phyloP scores from a whole-genome alignment of 2,888 invertebrate genomes.

The Cheilosia scutellata region DNA sequence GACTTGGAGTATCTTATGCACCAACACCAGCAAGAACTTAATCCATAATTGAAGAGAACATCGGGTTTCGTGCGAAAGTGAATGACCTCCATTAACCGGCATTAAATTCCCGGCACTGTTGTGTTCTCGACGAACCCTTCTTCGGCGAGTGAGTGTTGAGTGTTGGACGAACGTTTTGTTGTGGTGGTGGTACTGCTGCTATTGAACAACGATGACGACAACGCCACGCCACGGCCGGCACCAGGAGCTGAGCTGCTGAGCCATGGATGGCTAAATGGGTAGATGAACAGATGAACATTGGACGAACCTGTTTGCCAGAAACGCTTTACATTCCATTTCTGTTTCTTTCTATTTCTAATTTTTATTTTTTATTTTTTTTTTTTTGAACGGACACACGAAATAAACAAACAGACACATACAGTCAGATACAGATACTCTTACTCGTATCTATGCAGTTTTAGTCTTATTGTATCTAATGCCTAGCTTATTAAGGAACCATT shows the following conservation, averaged over 20 bases:
- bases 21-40: slow-evolving; percentile 43
- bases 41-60: slow-evolving; percentile 73
- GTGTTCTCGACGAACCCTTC: slow-evolving; percentile 48
- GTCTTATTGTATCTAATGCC: slow-evolving; percentile 11
- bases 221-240: slow-evolving; percentile 23
- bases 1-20: slow-evolving; percentile 15
- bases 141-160: slow-evolving; percentile 46
- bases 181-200: slow-evolving; percentile 21
- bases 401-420: slow-evolving; percentile 44
- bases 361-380: slow-evolving; percentile 6
- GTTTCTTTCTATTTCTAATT: slow-evolving; percentile 30
- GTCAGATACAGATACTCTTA: slow-evolving; percentile 1
- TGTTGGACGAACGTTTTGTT: slow-evolving; percentile 19
- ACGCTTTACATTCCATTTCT: slow-evolving; percentile 67
- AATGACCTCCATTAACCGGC: slow-evolving; percentile 84
- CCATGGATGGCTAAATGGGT: not conserved
- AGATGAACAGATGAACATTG: slow-evolving; percentile 57
- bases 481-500: slow-evolving; percentile 25
- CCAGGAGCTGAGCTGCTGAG: not conserved
- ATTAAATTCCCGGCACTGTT: slow-evolving; percentile 78
- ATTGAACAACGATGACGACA: slow-evolving; percentile 44
- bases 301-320: slow-evolving; percentile 66
- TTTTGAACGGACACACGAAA: slow-evolving; percentile 45
- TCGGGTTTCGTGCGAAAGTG: slow-evolving; percentile 83
- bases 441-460: not conserved